Evolutionary conservation across 2,888 invertebrate genomes (phyloP), one percentile per base, ranked within the genome.

Genomic region (Nudaria mundana): DNA sequence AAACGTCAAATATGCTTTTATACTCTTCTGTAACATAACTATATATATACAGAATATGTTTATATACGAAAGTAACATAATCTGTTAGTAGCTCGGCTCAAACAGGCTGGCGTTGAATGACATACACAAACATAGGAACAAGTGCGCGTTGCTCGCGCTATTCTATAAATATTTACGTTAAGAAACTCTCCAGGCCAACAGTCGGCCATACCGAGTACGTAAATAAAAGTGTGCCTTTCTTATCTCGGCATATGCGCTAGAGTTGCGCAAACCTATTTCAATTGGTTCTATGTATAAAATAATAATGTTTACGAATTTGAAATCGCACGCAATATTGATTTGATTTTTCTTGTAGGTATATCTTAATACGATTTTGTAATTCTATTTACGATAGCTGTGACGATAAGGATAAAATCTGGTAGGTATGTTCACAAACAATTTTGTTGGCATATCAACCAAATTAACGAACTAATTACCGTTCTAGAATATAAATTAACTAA

Each of bases 101-200:
- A 64, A 63, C 67, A 67, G 67, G 71, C 72, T 70, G 56, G 70
- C 68, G 83, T 75, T 83, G 87, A 88, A 76, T 82, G 88, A 88
- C 84, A 87, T 81, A 81, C 76, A 77, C 87, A 87, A 88, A 88
- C 86, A 86, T 68, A 76, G 71, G 72, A 79, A 77, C 85, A 81
- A 87, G 81, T 80, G 73, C 77, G 78, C 70, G 70, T 68, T 72
- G 75, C 66, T 59, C 54, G 63, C 49, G 67, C 55, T 67, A 58
- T 68, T 78, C 86, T 87, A 86, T 88, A 88, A 88, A 88, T 88
- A 87, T 88, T 88, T 88, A 88, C 79, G 76, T 83, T 82, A 81
- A 76, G 81, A 80, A 85, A 84, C 83, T 81, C 78, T 76, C 71
- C 81, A 79, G 78, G 79, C 83, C 85, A 84, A 82, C 80, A 81